These are phyloP conservation scores for Dichetophora obliterata DNA, from an alignment of 2,888 invertebrate genomes.

Conservation along the genomic window DNA sequence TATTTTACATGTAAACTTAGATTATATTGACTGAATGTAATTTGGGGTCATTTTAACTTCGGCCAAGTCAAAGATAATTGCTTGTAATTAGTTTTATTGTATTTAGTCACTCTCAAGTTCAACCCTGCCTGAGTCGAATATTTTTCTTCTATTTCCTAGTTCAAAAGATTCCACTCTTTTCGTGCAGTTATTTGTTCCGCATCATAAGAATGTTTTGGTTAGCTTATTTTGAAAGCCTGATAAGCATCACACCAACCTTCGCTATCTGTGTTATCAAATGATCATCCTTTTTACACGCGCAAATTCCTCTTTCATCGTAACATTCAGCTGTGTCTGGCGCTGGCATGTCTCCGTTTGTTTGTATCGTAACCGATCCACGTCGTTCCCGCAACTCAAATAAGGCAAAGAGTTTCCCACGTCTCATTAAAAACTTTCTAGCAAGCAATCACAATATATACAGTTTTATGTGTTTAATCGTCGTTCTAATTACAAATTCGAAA, in stretches of 20 bases:
- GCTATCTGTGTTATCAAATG: slow-evolving; percentile 25
- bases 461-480: slow-evolving; percentile 16
- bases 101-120: no score
- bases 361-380: not conserved
- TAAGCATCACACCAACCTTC: slow-evolving; percentile 27
- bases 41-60: no score
- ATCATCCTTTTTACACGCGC: slow-evolving; percentile 36
- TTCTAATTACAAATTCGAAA: slow-evolving; percentile 48
- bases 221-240: slow-evolving; percentile 2
- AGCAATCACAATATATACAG: slow-evolving; percentile 37
- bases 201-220: slow-evolving; percentile 17
- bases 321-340: slow-evolving; percentile 20
- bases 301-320: slow-evolving; percentile 23
- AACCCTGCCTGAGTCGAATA: no score
- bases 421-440: slow-evolving; percentile 60
- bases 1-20: no score
- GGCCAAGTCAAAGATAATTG: no score
- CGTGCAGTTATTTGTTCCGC: slow-evolving; percentile 17
- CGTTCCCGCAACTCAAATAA: slow-evolving; percentile 33
- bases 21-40: no score
- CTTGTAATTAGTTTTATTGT: no score
- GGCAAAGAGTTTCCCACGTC: slow-evolving; percentile 55
- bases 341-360: slow-evolving; percentile 27
- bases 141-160: no score
- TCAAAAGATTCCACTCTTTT: slow-evolving; percentile 5